phyloP scores from a whole-genome alignment of 2,113 vertebrate species.

The Pseudorhombus dupliciocellatus region DNA sequence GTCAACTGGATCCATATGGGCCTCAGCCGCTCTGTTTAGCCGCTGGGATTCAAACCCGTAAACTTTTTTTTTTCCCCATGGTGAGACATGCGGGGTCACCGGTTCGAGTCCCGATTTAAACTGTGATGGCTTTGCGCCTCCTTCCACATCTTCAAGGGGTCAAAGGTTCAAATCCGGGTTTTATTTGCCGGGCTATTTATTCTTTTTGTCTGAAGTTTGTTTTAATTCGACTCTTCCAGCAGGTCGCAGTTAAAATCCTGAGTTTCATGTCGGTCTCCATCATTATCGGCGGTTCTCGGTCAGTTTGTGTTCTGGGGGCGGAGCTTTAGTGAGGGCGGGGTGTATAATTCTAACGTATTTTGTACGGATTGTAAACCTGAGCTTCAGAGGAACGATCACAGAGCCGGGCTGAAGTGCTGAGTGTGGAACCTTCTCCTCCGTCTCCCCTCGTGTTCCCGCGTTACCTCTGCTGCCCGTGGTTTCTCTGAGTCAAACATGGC shows the following conservation, averaged over 20 bases:
- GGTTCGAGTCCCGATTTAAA: slow-evolving; percentile 43
- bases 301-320: no score
- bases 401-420: no score
- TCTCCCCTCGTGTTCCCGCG: not conserved
- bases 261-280: not conserved
- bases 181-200: not conserved
- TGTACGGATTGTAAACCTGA: no score
- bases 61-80: slow-evolving; percentile 59
- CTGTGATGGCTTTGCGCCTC: slow-evolving; percentile 22
- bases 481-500: slow-evolving; percentile 45
- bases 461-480: slow-evolving; percentile 9
- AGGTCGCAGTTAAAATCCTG: not conserved
- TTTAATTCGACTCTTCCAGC: slow-evolving; percentile 31
- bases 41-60: slow-evolving; percentile 47
- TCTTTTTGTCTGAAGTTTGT: slow-evolving; percentile 35
- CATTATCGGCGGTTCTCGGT: no score
- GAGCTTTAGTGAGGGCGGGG: no score
- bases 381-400: no score
- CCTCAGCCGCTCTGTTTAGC: slow-evolving; percentile 35
- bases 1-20: slow-evolving; percentile 69
- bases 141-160: slow-evolving; percentile 13
- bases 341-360: no score
- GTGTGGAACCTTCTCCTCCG: no score
- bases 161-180: slow-evolving; percentile 29
- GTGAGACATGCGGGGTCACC: slow-evolving; percentile 20